Percentiles rank a stretch among this genome's conserved stretches.
Conservation (phyloP, 2,888 invertebrate genomes). For the Phymatocera aterrima region DNA sequence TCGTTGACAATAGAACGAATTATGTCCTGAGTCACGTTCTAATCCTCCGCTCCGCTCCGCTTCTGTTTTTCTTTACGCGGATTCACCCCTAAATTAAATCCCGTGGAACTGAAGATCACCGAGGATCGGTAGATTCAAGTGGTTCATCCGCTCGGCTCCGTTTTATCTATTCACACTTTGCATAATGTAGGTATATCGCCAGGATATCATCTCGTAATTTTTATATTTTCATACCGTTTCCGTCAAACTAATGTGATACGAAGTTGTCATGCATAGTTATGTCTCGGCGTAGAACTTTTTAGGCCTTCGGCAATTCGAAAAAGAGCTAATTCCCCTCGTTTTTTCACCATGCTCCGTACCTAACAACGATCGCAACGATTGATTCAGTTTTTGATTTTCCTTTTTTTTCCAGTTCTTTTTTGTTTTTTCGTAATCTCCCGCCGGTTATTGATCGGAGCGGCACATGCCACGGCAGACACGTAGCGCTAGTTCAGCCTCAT, state of each 20-base stretch:
- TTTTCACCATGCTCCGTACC: background rate
- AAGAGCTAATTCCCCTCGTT: background rate
- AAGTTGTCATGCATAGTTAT: no score
- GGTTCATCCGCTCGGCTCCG: background rate
- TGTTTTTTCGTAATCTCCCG: slow-evolving; percentile 4
- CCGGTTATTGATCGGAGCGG: slow-evolving; percentile 31
- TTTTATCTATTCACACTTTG: no score
- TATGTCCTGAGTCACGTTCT: background rate
- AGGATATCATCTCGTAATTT: no score
- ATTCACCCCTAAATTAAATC: background rate
- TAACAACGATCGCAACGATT: slow-evolving; percentile 27
- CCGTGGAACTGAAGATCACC: no score
- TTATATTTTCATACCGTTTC: no score
- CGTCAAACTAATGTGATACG: no score
- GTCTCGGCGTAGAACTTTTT: background rate
- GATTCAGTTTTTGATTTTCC: slow-evolving; percentile 31
- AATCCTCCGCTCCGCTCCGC: background rate
- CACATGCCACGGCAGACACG: slow-evolving; percentile 39
- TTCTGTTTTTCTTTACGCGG: background rate
- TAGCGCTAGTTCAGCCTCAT: slow-evolving; percentile 29
- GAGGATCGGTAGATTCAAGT: background rate
- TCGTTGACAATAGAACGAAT: background rate
- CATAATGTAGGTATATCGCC: no score
- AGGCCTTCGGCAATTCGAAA: background rate
- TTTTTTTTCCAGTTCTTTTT: no score